Evolutionary conservation across 2,888 invertebrate genomes (phyloP), one percentile per base, ranked within the genome.

Genomic region (Catonia carolina): DNA sequence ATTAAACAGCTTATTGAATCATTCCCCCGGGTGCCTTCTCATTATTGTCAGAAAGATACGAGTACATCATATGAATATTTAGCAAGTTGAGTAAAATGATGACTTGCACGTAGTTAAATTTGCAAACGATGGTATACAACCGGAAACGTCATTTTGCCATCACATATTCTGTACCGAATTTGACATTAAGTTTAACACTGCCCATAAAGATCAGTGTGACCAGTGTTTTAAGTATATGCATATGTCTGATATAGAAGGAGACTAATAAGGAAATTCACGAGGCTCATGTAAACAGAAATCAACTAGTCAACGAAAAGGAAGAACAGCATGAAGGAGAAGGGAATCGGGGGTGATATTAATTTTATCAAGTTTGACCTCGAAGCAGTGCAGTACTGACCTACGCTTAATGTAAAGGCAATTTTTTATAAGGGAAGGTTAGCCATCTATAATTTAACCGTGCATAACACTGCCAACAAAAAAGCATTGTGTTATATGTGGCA

Each of bases 391-490:
- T 33, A 54, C 45, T 54, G 54, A 27, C 47, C 45, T 17, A 12
- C 39, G 8, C 12, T 37, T 14, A 23, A 33, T 31, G 35, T 17
- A 18, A 54, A 45, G 20, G 39, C 47, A 31, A 31, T 54, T 6
- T 54, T 54, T 45, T 47, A 54, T 20, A 54, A 54, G 35, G 47
- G 54, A 18, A 54, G 39, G 20, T 23, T 54, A 31, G 47, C 54
- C n/a, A n/a, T 27, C 18, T 54, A 17, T n/a, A 54, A 54, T 20
- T 45, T 33, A 15, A 33, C 47, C 31, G 47, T 54, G 17, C 47
- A 54, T 23, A 33, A 27, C n/a, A 15, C 35, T 14, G 42, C 31
- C 6, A 39, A 18, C 12, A 42, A 42, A 39, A 4, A 31, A 42
- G 42, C 20, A 27, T n/a, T n/a, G 18, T 39, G 22, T 15, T 45